Evolutionary conservation across 30 jellyfish, hydroid and myxozoan species (phyloP), one percentile per base, ranked within the genome.

Genomic region (Turritopsis rubra): DNA sequence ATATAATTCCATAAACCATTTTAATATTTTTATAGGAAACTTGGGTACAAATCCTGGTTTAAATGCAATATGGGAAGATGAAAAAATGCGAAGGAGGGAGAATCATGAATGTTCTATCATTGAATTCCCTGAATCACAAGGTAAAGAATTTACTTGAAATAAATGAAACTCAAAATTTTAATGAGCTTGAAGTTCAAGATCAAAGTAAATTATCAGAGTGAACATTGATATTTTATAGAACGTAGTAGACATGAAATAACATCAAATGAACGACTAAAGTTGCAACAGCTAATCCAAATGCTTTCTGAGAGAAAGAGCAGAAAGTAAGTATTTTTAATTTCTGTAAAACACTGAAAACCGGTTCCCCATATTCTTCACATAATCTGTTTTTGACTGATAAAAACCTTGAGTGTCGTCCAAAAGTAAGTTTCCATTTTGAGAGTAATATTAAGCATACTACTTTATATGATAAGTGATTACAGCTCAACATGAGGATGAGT

Each of bases 41-140:
- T 24, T 87, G 72, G 98, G 98, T 26, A 52, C 90, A 31, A 88
- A 92, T 73, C 98, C 98, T 80, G 98, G 98, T 76, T 86, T 92
- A 13, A 90, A 86, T 24, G 95, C 95, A 16, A 73, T 92, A 74
- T 92, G 98, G 98, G 88, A 92, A 81, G 98, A 92, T 66, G 98
- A 92, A 75, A 85, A 83, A 82, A 87, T 68, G 78, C 80, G 98
- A 82, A 81, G 96, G 16, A 79, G 91, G 22, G 54, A 68, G 79
- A 92, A 85, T 17, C 77, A 85, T 73, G 95, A 92, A 78, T 75
- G 87, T 0, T 81, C 98, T 20, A 82, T 88, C 28, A 92, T 92
- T 53, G 84, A 91, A 8, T 54, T 88, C 65, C 88, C 93, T 3
- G 87, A 80, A 80, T 80, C 87, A 1, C 87, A 80, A 80, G 87